phyloP scores from a whole-genome alignment of 2,888 invertebrate species.

The Nomada ferruginata region DNA sequence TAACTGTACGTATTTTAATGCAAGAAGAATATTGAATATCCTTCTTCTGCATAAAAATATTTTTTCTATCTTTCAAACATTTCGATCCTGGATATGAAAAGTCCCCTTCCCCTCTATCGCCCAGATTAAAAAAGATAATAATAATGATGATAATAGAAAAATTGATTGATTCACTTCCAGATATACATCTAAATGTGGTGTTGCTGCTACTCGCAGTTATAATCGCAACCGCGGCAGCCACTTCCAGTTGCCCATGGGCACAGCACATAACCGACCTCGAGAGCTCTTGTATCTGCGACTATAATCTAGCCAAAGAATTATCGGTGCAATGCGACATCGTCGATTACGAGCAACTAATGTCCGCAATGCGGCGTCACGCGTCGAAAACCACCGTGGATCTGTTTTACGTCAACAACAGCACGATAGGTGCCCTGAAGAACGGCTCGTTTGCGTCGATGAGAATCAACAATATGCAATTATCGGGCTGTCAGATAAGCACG shows the following conservation, averaged over 20 bases:
- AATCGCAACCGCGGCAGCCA: constrained; percentile 72
- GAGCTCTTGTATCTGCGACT: constrained; percentile 94
- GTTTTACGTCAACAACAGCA: constrained; percentile 95
- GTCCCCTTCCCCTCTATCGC: not conserved
- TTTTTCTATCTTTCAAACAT: too few species aligned
- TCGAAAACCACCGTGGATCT: constrained; percentile 90
- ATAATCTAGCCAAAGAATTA: constrained; percentile 92
- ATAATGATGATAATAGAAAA: not conserved
- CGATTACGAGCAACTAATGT: constrained; percentile 90
- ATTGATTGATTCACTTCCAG: constrained; percentile 42
- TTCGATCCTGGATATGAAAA: too few species aligned
- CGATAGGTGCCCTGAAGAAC: constrained; percentile 88
- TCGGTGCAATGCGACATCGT: constrained; percentile 97
- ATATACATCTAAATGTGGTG: constrained; percentile 35
- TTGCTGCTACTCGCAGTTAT: constrained; percentile 67
- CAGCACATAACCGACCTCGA: constrained; percentile 90
- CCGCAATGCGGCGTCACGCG: constrained; percentile 90
- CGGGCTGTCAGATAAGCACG: constrained; percentile 90
- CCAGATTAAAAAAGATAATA: not conserved
- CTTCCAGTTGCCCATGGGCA: constrained; percentile 93
- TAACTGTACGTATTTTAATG: not conserved
- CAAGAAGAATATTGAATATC: not conserved
- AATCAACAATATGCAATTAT: constrained; percentile 93
- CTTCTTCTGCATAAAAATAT: not conserved
- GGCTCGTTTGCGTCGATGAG: constrained; percentile 89